phyloP scores from a whole-genome alignment of 2,797 vertebrate species.

The Thunnus albacares region DNA sequence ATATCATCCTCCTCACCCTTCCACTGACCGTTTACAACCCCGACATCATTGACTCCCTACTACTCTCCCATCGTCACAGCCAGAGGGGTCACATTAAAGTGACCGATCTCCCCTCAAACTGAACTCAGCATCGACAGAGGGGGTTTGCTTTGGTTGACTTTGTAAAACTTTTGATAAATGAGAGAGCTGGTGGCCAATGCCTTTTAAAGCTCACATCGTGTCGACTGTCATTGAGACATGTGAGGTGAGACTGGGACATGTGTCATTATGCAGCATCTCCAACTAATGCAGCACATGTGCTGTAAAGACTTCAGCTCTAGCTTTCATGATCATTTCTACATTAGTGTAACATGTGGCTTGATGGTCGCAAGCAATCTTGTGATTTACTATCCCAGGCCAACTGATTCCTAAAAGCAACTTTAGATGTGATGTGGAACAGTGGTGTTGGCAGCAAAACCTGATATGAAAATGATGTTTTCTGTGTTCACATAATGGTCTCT shows the following conservation, averaged over 20 bases:
- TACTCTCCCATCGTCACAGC: slow-evolving; percentile 37
- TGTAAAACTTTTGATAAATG: slow-evolving; percentile 73
- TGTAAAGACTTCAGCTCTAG: not conserved
- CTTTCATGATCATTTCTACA: not conserved
- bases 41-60: slow-evolving; percentile 23
- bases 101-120: slow-evolving; percentile 54
- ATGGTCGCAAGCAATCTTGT: not conserved
- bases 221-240: slow-evolving; percentile 47
- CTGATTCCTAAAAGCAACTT: not conserved
- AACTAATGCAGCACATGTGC: not conserved
- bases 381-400: slow-evolving; percentile 21
- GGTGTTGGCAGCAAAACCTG: not conserved
- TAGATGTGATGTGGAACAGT: slow-evolving; percentile 13
- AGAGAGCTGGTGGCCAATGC: slow-evolving; percentile 14
- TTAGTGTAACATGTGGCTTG: slow-evolving; percentile 2
- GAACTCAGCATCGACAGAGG: not conserved
- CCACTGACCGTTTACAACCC: slow-evolving; percentile 24
- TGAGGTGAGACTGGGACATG: slow-evolving; percentile 18
- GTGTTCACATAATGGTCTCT: not conserved
- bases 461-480: not conserved
- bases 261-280: slow-evolving; percentile 1
- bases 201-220: slow-evolving; percentile 46
- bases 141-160: slow-evolving; percentile 62
- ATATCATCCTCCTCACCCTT: slow-evolving; percentile 43
- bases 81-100: slow-evolving; percentile 50